Evolutionary conservation across 1,140 invertebrate genomes (phyloP), one percentile per base, ranked within the genome.

Genomic region (Cherax destructor): DNA sequence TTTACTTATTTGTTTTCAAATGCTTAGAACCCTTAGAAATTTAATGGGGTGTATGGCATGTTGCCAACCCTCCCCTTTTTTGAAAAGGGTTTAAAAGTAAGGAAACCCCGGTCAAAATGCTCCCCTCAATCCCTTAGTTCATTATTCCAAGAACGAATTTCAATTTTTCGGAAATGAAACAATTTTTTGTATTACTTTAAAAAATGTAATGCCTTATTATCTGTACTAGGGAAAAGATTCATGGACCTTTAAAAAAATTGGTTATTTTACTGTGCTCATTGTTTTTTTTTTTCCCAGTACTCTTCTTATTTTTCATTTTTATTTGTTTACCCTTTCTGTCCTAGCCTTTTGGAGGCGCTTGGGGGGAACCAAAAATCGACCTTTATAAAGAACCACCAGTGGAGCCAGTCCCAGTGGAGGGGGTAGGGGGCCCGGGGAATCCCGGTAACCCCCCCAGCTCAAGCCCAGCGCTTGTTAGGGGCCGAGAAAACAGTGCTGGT

Each of bases 41-140:
- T 95, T 99, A 76, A 98, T 99, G 97, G 98, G 94, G 96, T 95
- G 83, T 98, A 97, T 95, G 98, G 98, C 59, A 95, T 98, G 78
- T 95, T 98, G 98, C 94, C 96, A 97, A 93, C 97, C 97, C 0
- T 96, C 96, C 1, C 96, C 97, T 0, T 95, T 96, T 77, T 96
- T 96, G n/a, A n/a, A n/a, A n/a, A n/a, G 21, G 97, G 97, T n/a
- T 94, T 99, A 1, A 98, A 98, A 94, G 97, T 98, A 95, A 96
- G 59, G 99, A 99, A 95, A 99, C 98, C 95, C 96, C 97, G n/a
- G 99, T 99, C 74, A 88, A 85, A 99, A 98, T 94, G 98, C 98
- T 16, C 98, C 99, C 3, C 95, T 99, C 3, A 99, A 99, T 95
- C 98, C 97, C 93, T 96, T 99, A 77, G 97, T 99, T 21, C 96